Evolutionary conservation across 35 echinoderm and acorn worm species (phyloP).

Genomic region (Chiridota heheva): DNA sequence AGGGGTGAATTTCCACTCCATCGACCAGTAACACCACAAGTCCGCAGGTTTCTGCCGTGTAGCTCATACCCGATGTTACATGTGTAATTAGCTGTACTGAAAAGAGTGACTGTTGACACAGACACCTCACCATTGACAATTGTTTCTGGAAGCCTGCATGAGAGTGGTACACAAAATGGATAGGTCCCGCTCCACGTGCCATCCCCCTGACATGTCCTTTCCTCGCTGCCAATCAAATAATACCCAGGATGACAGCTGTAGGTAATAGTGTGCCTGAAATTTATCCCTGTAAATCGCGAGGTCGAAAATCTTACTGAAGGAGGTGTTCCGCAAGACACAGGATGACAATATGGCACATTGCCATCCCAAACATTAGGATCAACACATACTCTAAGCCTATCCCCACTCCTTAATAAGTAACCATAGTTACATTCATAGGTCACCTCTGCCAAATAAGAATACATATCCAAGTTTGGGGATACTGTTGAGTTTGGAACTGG

Average conservation of each 20-base stretch:
- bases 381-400: constrained; percentile 18
- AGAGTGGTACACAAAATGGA: background rate
- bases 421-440: constrained; percentile 37
- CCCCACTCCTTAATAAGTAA: constrained; percentile 19
- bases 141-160: background rate
- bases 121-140: constrained; percentile 1
- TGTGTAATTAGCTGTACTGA: background rate
- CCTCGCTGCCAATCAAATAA: background rate
- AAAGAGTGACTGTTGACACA: too few relatives aligned
- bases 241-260: constrained; percentile 40
- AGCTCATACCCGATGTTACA: background rate
- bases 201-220: background rate
- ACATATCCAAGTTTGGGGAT: background rate
- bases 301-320: constrained; percentile 37
- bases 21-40: background rate
- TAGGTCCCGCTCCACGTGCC: background rate
- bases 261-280: background rate
- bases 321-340: constrained; percentile 37
- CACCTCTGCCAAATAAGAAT: constrained; percentile 18
- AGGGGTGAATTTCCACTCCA: background rate
- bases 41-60: background rate
- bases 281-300: background rate
- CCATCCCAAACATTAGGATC: constrained; percentile 31
- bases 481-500: constrained; percentile 31
- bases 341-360: constrained; percentile 13